phyloP scores from a whole-genome alignment of 35 echinoderm and acorn worm genomes.

The Heliocidaris erythrogramma region DNA sequence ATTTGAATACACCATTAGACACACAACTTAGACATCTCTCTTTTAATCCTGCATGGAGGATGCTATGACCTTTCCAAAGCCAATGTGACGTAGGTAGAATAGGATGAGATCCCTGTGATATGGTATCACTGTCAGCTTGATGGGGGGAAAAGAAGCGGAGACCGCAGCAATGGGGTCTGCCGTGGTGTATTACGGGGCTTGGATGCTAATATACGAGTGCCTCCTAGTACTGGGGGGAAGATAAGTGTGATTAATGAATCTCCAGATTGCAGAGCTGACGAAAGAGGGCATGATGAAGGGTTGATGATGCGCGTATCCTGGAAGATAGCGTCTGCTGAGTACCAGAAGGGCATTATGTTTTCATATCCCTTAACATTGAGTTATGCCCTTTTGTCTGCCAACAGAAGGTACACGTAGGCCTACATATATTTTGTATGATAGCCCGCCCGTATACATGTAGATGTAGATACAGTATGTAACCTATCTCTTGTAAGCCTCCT shows the following conservation, averaged over 20 bases:
- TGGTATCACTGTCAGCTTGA: neutral
- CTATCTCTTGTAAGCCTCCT: too few species aligned
- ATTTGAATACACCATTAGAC: too few species aligned
- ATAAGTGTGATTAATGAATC: slow-evolving; percentile 41
- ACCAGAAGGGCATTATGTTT: neutral
- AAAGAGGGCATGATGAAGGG: slow-evolving; percentile 11
- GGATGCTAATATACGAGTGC: neutral
- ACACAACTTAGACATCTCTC: too few species aligned
- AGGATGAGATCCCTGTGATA: neutral
- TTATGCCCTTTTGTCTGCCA: too few species aligned
- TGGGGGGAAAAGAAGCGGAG: neutral
- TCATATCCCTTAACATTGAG: too few species aligned
- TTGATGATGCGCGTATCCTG: neutral
- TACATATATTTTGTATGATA: too few species aligned
- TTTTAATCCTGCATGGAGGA: neutral
- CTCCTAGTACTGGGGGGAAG: neutral
- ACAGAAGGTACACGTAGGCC: too few species aligned
- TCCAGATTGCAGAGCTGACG: slow-evolving; percentile 25
- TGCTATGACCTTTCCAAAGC: slow-evolving; percentile 14
- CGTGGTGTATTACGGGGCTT: neutral
- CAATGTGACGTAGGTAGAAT: slow-evolving; percentile 29
- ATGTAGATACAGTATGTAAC: too few species aligned
- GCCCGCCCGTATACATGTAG: too few species aligned
- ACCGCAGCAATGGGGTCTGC: neutral
- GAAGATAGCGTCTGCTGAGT: neutral